Evolutionary conservation across 2,797 vertebrate genomes (phyloP).

Genomic region (Lagorchestes hirsutus): DNA sequence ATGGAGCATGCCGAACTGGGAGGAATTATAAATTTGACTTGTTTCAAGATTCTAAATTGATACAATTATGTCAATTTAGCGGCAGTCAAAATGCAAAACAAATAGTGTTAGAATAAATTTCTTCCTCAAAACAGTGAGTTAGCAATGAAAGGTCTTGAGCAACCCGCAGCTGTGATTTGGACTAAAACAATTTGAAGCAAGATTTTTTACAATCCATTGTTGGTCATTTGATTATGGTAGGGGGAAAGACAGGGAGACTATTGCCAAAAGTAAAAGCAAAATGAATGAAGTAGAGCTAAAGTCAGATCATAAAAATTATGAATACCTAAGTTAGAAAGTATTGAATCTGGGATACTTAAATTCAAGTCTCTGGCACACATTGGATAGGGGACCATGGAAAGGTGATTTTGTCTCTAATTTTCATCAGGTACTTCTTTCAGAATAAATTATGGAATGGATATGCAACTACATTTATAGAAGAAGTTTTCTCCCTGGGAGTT

Average conservation of each 20-base stretch:
- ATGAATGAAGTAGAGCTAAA: neutral
- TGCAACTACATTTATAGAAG: neutral
- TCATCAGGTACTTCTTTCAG: neutral
- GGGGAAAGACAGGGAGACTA: neutral
- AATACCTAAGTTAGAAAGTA: neutral
- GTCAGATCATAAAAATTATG: neutral
- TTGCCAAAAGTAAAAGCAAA: neutral
- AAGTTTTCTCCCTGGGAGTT: neutral
- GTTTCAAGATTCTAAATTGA: slow-evolving; percentile 11
- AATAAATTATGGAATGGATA: neutral
- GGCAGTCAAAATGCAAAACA: neutral
- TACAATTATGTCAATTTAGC: slow-evolving; percentile 28
- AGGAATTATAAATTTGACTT: slow-evolving; percentile 37
- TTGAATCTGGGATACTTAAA: neutral
- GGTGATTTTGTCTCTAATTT: neutral
- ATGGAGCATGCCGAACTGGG: neutral
- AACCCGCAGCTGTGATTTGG: neutral
- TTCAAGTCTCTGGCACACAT: neutral
- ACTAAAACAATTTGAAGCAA: neutral
- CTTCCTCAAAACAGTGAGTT: neutral
- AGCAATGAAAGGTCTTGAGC: neutral
- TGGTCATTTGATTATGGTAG: neutral
- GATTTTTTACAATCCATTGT: neutral
- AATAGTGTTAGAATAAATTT: neutral
- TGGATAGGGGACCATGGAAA: neutral